These are phyloP conservation scores for Xestia rhomboidea DNA, from an alignment of 2,888 invertebrate species.

Conservation along the genomic window DNA sequence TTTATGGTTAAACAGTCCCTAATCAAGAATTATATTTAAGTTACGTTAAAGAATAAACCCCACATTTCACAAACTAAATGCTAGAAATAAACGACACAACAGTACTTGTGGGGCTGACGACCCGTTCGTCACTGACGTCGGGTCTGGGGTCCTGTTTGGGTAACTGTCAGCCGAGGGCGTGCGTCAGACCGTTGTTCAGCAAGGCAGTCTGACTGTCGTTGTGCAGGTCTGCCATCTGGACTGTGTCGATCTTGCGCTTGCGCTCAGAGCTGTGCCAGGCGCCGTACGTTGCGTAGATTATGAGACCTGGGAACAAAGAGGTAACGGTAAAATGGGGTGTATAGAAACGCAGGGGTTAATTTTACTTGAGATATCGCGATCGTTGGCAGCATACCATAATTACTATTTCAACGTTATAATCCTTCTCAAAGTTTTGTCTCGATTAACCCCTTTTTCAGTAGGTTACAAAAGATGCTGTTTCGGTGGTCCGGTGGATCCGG, in stretches of 20 bases:
- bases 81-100: constrained; percentile 84
- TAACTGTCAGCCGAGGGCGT: constrained; percentile 82
- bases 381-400: too few species aligned
- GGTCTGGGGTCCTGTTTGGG: constrained; percentile 5
- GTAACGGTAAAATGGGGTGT: too few species aligned
- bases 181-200: constrained; percentile 75
- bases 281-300: constrained; percentile 94
- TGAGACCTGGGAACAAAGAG: constrained; percentile 89
- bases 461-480: not conserved
- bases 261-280: constrained; percentile 92
- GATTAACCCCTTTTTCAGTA: too few species aligned
- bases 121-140: constrained; percentile 35
- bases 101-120: constrained; percentile 79
- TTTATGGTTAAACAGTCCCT: not conserved
- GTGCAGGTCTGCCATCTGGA: constrained; percentile 80
- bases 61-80: constrained; percentile 69
- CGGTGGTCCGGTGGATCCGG: not conserved
- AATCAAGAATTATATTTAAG: not conserved
- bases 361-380: too few species aligned
- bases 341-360: too few species aligned
- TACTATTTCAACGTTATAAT: too few species aligned
- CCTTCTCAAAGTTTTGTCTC: too few species aligned
- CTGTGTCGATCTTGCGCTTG: constrained; percentile 75
- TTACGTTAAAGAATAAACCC: not conserved
- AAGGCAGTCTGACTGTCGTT: constrained; percentile 84